phyloP scores from a whole-genome alignment of 2,797 vertebrate genomes.

The Phoeniculus purpureus region DNA sequence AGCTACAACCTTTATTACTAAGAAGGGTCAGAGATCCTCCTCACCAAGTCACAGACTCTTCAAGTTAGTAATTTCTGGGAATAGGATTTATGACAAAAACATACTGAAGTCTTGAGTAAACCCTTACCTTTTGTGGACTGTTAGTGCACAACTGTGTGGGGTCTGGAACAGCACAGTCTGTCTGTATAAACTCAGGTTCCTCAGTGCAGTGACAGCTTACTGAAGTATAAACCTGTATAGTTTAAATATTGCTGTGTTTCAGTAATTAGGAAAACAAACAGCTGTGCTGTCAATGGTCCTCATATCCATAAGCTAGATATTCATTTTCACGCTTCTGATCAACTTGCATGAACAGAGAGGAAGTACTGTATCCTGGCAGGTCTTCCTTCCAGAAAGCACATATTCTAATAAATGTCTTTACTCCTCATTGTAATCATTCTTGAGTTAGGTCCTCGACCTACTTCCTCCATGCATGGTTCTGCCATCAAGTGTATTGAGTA shows the following conservation, averaged over 20 bases:
- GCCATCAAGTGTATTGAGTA: background rate
- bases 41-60: background rate
- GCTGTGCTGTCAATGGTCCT: background rate
- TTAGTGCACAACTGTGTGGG: slow-evolving; percentile 49
- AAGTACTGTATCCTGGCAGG: background rate
- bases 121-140: slow-evolving; percentile 77
- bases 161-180: slow-evolving; percentile 73
- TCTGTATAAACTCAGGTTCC: slow-evolving; percentile 66
- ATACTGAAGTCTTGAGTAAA: background rate
- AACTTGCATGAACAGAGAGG: accelerated
- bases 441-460: background rate
- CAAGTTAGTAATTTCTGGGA: accelerated
- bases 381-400: background rate
- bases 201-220: slow-evolving; percentile 76
- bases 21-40: accelerated
- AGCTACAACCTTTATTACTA: background rate
- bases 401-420: background rate
- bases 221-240: slow-evolving; percentile 67
- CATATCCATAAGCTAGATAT: background rate
- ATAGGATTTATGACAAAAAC: background rate
- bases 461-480: background rate
- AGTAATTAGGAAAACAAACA: background rate
- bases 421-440: background rate
- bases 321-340: accelerated
- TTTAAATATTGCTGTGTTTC: background rate